Percentiles rank a stretch among this genome's conserved stretches.
phyloP scores from a whole-genome alignment of 2,888 invertebrate genomes.

The Pyralis farinalis region DNA sequence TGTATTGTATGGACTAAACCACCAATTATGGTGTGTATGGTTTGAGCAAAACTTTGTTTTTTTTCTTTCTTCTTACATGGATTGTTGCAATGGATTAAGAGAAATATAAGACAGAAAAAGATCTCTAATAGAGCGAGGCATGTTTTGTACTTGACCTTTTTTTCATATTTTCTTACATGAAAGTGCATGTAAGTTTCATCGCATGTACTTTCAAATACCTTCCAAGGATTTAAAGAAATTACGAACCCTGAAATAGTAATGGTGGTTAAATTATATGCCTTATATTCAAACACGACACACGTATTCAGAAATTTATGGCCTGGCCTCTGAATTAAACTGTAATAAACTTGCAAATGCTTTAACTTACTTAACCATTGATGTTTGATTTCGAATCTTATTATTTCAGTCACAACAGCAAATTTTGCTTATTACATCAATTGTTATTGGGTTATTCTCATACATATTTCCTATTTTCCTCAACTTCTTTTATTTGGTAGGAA shows the following conservation, averaged over 20 bases:
- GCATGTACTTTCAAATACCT: not conserved
- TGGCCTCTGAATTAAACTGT: conserved; percentile 60
- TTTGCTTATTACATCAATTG: not conserved
- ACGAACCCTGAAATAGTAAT: conserved; percentile 26
- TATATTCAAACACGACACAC: conserved; percentile 41
- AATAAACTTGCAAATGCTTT: conserved; percentile 50
- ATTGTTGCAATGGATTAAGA: too few relatives aligned
- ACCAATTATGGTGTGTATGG: too few relatives aligned
- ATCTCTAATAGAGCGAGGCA: too few relatives aligned
- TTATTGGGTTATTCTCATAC: conserved; percentile 29
- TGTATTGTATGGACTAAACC: too few relatives aligned
- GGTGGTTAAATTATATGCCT: conserved; percentile 49
- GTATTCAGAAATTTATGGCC: conserved; percentile 54
- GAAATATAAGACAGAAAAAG: too few relatives aligned
- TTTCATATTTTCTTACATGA: too few relatives aligned
- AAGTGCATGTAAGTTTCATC: not conserved
- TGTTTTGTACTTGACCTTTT: too few relatives aligned
- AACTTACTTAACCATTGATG: conserved; percentile 16
- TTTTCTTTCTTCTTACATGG: too few relatives aligned
- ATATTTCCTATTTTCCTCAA: conserved; percentile 39
- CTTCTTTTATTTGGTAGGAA: conserved; percentile 66
- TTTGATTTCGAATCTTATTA: conserved; percentile 4
- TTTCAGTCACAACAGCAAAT: not conserved
- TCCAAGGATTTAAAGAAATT: not conserved
- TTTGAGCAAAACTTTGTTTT: too few relatives aligned